Conservation (phyloP, 2,888 invertebrate species). For the Apotomis betuletana region DNA sequence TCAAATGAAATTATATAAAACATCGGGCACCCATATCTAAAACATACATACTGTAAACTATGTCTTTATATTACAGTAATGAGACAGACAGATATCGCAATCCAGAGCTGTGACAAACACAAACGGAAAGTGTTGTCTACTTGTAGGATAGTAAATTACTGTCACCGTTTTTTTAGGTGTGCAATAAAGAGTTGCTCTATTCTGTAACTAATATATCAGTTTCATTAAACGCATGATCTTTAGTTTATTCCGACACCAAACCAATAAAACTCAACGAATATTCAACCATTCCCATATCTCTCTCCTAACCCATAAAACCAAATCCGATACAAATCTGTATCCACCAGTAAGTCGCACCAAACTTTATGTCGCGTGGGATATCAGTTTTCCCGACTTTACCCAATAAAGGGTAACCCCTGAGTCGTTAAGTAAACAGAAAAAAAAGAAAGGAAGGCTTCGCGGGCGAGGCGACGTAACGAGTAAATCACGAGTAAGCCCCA, state of each 20-base stretch:
- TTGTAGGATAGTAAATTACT: no score
- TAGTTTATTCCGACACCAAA: not conserved
- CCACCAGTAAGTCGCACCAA: constrained; percentile 69
- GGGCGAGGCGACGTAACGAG: constrained; percentile 71
- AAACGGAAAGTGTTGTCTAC: no score
- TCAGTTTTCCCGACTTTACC: constrained; percentile 79
- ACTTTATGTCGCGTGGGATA: constrained; percentile 75
- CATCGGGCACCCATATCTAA: no score
- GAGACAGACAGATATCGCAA: no score
- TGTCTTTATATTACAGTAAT: no score
- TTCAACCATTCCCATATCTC: constrained; percentile 51
- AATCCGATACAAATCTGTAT: constrained; percentile 67
- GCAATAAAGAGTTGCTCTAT: no score
- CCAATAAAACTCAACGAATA: constrained; percentile 29
- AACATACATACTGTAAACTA: no score
- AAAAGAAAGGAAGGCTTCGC: constrained; percentile 67
- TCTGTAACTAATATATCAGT: no score
- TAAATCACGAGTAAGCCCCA: constrained; percentile 80
- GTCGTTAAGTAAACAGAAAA: constrained; percentile 83
- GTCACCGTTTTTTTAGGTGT: no score
- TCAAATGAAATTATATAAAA: no score
- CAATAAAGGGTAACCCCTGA: constrained; percentile 82
- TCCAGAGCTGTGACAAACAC: no score
- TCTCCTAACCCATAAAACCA: constrained; percentile 42
- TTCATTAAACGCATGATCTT: no score